Base-by-base conservation (phyloP, 2,797 vertebrate genomes). In the Parauchenoglanis punctatus region DNA sequence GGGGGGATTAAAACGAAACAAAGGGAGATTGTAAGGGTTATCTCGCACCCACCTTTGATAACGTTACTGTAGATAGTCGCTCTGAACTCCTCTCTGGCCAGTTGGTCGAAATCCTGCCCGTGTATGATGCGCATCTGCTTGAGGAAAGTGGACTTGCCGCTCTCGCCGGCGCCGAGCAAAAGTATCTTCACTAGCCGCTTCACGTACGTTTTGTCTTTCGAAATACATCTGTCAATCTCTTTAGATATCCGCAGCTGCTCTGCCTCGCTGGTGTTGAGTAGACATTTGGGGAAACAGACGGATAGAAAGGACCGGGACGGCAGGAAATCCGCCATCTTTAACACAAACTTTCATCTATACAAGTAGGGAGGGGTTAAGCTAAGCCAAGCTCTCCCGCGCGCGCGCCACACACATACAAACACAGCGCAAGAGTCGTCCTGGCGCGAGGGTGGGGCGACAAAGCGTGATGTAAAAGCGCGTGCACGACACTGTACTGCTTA, bases 91-190 rank as follows among this genome's bases (percentile, higher is more conserved):
- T 98, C 97, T 65, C 97, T 97, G 91, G 97, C 97, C 94, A 94
- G 93, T 91, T 97, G 96, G 90, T 99, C 97, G 96, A 98, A 99
- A 94, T 99, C 97, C 93, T 97, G 96, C 35, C 98, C 98, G 77
- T 99, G 97, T 93, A 99, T 98, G 95, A 99, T 99, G 93, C 97
- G 96, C 98, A 99, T 99, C 97, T 99, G 98, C 95, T 99, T 99
- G 87, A 99, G 97, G 96, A 99, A 99, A 91, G 98, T 99, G 90
- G 97, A 98, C 95, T 99, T 99, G 95, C 98, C 98, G 96, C 98
- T 99, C 94, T 99, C 98, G 59, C 98, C 98, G n/a, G 98, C 98
- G 89, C 98, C 98, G 73, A 99, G 97, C 87, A 99, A 92, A 83
- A 99, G 92, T 92, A 99, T 99, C 96, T 99, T 99, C 35, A 99